Percentiles rank a stretch among this genome's conserved stretches.
phyloP scores from a whole-genome alignment of 1,140 invertebrate species.

The Steinernema feltiae region DNA sequence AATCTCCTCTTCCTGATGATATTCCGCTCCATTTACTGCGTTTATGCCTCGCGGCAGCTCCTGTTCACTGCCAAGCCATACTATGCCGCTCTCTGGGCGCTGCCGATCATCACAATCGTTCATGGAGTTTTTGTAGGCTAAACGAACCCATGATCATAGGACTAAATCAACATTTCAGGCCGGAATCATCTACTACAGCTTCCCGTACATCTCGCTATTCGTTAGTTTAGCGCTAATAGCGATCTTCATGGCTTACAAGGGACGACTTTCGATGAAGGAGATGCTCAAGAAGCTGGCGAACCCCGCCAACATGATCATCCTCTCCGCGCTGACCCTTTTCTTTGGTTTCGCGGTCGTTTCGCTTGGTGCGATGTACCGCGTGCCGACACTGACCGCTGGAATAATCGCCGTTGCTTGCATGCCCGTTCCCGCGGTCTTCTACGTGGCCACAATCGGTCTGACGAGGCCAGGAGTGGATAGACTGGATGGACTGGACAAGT shows the following conservation, averaged over 20 bases:
- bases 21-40: background rate
- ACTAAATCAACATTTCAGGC: no score
- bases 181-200: background rate
- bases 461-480: background rate
- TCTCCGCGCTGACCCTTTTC: background rate
- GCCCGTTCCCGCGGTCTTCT: background rate
- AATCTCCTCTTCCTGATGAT: conserved; percentile 4
- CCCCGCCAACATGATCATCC: background rate
- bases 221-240: background rate
- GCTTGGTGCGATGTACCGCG: background rate
- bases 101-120: background rate
- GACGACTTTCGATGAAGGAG: background rate
- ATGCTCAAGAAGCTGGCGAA: background rate
- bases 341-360: background rate
- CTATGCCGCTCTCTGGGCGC: background rate
- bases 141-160: no score
- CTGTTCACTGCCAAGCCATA: background rate
- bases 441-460: background rate
- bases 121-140: no score
- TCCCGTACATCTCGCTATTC: background rate
- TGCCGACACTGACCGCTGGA: background rate
- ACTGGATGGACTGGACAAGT: background rate
- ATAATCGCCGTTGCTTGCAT: background rate
- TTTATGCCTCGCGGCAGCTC: background rate
- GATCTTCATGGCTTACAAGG: background rate